These are phyloP conservation scores for Acanthoscelides obtectus DNA, from an alignment of 2,888 invertebrate genomes.

Conservation along the genomic window DNA sequence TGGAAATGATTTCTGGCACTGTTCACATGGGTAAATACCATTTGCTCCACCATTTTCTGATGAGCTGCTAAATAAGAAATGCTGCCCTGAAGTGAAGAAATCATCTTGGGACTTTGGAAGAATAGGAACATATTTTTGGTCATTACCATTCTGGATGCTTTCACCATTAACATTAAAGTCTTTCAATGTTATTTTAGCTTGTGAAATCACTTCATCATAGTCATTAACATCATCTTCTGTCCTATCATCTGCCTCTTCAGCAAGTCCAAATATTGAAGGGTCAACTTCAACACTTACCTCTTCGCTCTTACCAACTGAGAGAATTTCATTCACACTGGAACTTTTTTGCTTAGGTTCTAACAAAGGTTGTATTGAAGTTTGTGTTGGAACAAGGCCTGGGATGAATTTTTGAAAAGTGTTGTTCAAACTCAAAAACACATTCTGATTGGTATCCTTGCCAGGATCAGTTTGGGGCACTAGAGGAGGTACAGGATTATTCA, in stretches of 20 bases:
- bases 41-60: constrained; percentile 21
- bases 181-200: constrained; percentile 30
- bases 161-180: constrained; percentile 25
- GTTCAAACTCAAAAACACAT: constrained; percentile 40
- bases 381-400: constrained; percentile 25
- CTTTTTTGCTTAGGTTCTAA: constrained; percentile 20
- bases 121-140: constrained; percentile 29
- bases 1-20: constrained; percentile 36
- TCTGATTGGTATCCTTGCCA: constrained; percentile 38
- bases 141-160: constrained; percentile 23
- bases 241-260: constrained; percentile 27
- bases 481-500: constrained; percentile 16
- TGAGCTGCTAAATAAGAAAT: constrained; percentile 34
- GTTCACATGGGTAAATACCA: constrained; percentile 32
- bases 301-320: constrained; percentile 39
- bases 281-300: constrained; percentile 45
- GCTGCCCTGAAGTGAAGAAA: constrained; percentile 33
- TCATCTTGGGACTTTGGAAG: constrained; percentile 30
- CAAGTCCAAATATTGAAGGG: constrained; percentile 36
- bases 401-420: constrained; percentile 38
- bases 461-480: constrained; percentile 11
- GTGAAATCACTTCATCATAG: constrained; percentile 39
- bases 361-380: constrained; percentile 5
- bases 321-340: constrained; percentile 31
- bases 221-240: constrained; percentile 30